A percentile compares a stretch with the other conserved stretches of the same genome.
These are phyloP conservation scores for Ivindomyrus marchei DNA, from an alignment of 2,113 vertebrate species.

Conservation along the genomic window DNA sequence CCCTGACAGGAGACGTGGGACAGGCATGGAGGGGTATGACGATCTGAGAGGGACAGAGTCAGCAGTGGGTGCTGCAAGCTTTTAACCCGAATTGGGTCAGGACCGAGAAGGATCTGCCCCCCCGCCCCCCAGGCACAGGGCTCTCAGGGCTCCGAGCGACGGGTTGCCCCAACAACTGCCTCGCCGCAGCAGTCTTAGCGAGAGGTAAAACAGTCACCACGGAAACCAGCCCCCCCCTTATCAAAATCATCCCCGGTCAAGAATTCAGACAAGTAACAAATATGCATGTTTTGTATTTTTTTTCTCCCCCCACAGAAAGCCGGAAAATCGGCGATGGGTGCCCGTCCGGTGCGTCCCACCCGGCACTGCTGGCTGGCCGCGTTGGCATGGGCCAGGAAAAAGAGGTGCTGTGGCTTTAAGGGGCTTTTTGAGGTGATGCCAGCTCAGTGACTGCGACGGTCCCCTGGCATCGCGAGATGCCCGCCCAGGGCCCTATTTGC, in stretches of 20 bases:
- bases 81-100: conserved; percentile 44
- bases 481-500: conserved; percentile 95
- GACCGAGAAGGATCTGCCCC: not conserved
- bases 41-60: no score
- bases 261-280: conserved; percentile 33
- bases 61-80: conserved; percentile 20
- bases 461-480: conserved; percentile 92
- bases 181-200: conserved; percentile 16
- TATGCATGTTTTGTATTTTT: conserved; percentile 12
- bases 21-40: no score
- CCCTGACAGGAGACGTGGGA: no score
- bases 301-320: not conserved
- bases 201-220: conserved; percentile 27
- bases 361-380: not conserved
- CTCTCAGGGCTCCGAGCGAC: not conserved
- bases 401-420: conserved; percentile 82
- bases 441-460: conserved; percentile 82
- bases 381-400: conserved; percentile 45
- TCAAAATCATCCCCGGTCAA: conserved; percentile 35
- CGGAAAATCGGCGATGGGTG: conserved; percentile 40
- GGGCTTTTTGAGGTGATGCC: conserved; percentile 73
- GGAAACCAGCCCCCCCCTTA: conserved; percentile 25
- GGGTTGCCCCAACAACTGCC: conserved; percentile 23
- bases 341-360: not conserved
- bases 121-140: not conserved